Base-by-base conservation (phyloP, 2,888 invertebrate genomes). In the Dioctria linearis region DNA sequence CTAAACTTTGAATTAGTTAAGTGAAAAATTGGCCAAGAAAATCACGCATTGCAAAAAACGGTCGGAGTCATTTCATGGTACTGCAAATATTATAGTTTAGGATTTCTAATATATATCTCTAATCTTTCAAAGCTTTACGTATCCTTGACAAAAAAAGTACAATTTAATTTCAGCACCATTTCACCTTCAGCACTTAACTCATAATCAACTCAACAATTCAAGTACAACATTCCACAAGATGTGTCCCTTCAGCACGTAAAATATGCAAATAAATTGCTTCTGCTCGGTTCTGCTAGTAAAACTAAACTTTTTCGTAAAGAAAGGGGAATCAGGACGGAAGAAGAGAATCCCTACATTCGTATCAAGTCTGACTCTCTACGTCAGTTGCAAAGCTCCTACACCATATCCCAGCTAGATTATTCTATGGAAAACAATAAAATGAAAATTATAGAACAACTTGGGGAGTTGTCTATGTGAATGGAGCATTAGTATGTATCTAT, bases 81-180 rank as follows among this genome's bases (percentile, higher is more conserved):
- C 25, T 25, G 25, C 25, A 25, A 25, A 25, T 25, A 25, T 25
- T 25, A n/a, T n/a, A 25, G 25, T 25, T 25, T 25, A 25, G 2
- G 25, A 25, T 25, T 25, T 25, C 25, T 25, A 25, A 25, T 25
- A 25, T 25, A 0, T 25, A 1, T 25, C 25, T 25, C 25, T 25
- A 25, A 25, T 25, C 25, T 25, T 25, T 25, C 25, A 25, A 25
- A 25, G 25, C 25, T 25, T 25, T 25, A 25, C 25, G 25, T 25
- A 25, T 25, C 25, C 25, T 25, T 25, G 25, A 25, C 25, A 25
- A 25, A 25, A 25, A 25, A 25, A 25, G 25, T 25, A 25, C 25
- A 25, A 25, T 25, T 25, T 25, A 25, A 25, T 25, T 46, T 46
- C 46, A 46, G 46, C 82, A 37, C 80, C 69, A 83, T 86, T 85